Evolutionary conservation across 2,797 vertebrate genomes (phyloP).

Genomic region (Pteronotus mesoamericanus): DNA sequence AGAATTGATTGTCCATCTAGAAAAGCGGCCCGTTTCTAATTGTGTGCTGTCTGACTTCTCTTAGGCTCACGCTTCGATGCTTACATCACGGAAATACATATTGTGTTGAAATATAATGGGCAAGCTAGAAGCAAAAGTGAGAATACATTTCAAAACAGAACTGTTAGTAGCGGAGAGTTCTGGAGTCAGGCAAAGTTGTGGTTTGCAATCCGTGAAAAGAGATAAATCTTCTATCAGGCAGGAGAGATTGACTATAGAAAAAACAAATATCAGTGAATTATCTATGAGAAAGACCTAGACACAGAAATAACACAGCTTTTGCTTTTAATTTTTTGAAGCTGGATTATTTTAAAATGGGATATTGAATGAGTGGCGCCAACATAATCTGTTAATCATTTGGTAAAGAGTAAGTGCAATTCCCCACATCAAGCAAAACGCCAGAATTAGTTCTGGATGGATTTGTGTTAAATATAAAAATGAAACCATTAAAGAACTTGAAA

Average conservation of each 20-base stretch:
- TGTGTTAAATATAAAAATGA: background rate
- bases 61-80: background rate
- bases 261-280: background rate
- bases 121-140: background rate
- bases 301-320: background rate
- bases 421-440: background rate
- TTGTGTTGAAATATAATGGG: background rate
- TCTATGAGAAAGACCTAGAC: background rate
- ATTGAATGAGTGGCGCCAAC: background rate
- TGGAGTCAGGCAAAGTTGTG: slow-evolving; percentile 33
- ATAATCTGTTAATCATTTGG: background rate
- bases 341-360: background rate
- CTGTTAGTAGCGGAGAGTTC: background rate
- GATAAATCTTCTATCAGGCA: background rate
- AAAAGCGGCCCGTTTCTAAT: background rate
- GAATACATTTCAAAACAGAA: background rate
- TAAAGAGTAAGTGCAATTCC: background rate
- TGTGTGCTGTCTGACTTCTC: background rate
- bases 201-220: background rate
- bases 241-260: background rate
- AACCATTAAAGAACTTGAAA: background rate
- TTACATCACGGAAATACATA: background rate
- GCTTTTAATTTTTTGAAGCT: slow-evolving; percentile 35
- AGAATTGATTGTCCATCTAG: background rate
- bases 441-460: slow-evolving; percentile 11